These are phyloP conservation scores for Tuta absoluta DNA, from an alignment of 2,888 invertebrate genomes.

Conservation along the genomic window DNA sequence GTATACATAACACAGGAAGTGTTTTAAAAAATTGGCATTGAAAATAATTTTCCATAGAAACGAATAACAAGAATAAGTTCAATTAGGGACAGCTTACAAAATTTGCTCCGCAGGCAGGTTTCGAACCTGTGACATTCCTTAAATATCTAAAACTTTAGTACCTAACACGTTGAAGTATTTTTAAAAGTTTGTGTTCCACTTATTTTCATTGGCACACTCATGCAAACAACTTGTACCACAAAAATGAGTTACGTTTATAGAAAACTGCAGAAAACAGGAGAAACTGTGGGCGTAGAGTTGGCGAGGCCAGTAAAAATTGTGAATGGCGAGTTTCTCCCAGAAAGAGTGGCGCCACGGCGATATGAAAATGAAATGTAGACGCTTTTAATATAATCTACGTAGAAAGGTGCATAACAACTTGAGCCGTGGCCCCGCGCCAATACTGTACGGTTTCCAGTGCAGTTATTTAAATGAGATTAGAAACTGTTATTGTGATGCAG, in stretches of 20 bases:
- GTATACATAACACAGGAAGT: too few relatives aligned
- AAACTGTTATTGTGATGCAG: constrained; percentile 37
- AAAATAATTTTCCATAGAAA: too few relatives aligned
- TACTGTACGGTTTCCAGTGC: constrained; percentile 31
- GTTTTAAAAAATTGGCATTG: too few relatives aligned
- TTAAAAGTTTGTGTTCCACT: not conserved
- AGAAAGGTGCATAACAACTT: constrained; percentile 18
- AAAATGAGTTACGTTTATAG: not conserved
- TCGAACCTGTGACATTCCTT: too few relatives aligned
- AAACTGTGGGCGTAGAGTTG: constrained; percentile 6
- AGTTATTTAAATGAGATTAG: constrained; percentile 43
- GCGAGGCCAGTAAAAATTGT: not conserved
- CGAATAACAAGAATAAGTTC: too few relatives aligned
- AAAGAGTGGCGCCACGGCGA: not conserved
- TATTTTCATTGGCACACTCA: not conserved
- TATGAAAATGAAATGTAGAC: constrained; percentile 24
- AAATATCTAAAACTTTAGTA: too few relatives aligned
- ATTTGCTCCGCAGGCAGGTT: too few relatives aligned
- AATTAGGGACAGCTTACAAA: too few relatives aligned
- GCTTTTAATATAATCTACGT: constrained; percentile 21
- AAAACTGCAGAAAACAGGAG: constrained; percentile 5
- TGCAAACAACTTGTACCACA: not conserved
- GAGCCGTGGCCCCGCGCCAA: constrained; percentile 38
- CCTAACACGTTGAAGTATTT: too few relatives aligned
- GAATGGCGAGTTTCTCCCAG: constrained; percentile 6